Evolutionary conservation across 2,888 invertebrate genomes (phyloP).

Genomic region (Protodeltote pygarga): DNA sequence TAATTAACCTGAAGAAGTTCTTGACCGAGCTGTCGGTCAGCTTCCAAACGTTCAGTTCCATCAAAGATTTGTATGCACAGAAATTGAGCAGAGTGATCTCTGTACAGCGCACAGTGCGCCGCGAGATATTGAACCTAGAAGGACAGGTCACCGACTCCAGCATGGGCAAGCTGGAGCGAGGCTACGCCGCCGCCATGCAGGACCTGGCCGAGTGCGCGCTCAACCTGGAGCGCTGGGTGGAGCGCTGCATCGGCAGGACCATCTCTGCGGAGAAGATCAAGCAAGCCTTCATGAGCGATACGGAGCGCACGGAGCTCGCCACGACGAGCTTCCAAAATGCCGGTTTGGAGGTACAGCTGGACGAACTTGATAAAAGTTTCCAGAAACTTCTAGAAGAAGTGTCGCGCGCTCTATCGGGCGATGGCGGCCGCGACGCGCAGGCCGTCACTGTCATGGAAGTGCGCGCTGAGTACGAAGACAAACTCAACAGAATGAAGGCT

Average conservation of each 20-base stretch:
- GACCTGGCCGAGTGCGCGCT: constrained; percentile 74
- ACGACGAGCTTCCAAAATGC: constrained; percentile 69
- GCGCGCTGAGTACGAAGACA: constrained; percentile 90
- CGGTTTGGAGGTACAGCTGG: constrained; percentile 73
- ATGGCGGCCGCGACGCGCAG: constrained; percentile 64
- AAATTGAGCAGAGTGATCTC: constrained; percentile 73
- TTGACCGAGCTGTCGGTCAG: constrained; percentile 74
- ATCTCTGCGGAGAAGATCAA: constrained; percentile 76
- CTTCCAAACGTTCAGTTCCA: constrained; percentile 73
- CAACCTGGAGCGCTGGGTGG: constrained; percentile 78
- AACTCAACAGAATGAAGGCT: constrained; percentile 92
- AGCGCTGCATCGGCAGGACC: constrained; percentile 67
- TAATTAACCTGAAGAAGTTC: constrained; percentile 76
- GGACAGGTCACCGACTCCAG: constrained; percentile 62
- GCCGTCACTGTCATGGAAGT: constrained; percentile 83
- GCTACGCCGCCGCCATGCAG: constrained; percentile 76
- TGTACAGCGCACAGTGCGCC: constrained; percentile 73
- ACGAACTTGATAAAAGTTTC: constrained; percentile 77
- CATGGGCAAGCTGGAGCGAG: constrained; percentile 73
- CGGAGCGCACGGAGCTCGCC: constrained; percentile 62
- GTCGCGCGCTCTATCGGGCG: constrained; percentile 62
- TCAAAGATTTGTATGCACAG: constrained; percentile 75
- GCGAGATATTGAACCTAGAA: constrained; percentile 74
- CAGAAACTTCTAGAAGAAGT: constrained; percentile 74
- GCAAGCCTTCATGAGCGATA: constrained; percentile 71